Base-by-base conservation (phyloP, 2,113 vertebrate genomes). In the Peromyscus polionotus region DNA sequence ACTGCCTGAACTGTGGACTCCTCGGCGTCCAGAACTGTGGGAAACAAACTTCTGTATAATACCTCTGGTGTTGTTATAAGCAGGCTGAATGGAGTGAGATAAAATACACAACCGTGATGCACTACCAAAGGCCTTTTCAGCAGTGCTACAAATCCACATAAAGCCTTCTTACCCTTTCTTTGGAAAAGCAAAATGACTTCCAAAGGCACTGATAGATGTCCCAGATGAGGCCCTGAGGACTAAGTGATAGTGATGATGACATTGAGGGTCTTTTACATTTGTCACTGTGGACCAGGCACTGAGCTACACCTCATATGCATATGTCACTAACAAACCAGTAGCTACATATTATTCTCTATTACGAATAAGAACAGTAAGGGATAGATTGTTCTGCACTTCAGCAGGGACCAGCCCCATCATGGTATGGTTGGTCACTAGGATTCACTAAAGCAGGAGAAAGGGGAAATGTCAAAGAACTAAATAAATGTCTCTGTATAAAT, bases 231-330 rank as follows among this genome's bases (percentile, higher is more conserved):
- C 65, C 33, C 45, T 61, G 1, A 92, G 59, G 63, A 39, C 13
- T 19, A 1, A 2, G 4, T 16, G 17, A 54, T 0, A 5, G 10
- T 7, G 36, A 20, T 5, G 14, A 22, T 7, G 8, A 54, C 5
- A 7, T 3, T 57, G n/a, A 42, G 4, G 0, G 31, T 86, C 9
- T 26, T 5, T 81, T 31, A 26, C 65, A 96, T 42, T 48, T 94
- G 63, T 88, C 14, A 17, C 26, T 48, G 20, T 1, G 2, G 17
- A 57, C 45, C 16, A 48, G 42, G 28, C n/a, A 83, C n/a, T 36
- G 45, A 67, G 39, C 54, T 63, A 59, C 42, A 36, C 3, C 20
- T 22, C 88, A 16, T 28, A 42, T 3, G 22, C 33, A 3, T 36
- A 54, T 39, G 76, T 33, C 51, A 87, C 19, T 57, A 63, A 31